These are phyloP conservation scores for Bufotes viridis DNA, from an alignment of 2,797 vertebrate genomes.

Conservation along the genomic window DNA sequence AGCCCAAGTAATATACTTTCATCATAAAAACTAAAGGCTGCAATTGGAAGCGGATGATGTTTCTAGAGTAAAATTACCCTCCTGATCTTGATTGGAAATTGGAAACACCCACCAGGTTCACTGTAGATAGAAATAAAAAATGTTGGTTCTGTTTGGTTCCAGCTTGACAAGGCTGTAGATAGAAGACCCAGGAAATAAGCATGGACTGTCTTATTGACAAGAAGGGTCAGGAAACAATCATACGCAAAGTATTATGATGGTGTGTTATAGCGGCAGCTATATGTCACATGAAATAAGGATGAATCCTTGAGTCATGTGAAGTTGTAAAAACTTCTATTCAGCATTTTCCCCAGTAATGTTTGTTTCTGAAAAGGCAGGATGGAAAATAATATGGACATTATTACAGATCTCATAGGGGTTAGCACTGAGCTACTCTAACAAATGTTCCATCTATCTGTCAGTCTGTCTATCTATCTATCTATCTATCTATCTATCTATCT, in stretches of 20 bases:
- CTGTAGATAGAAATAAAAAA: not conserved
- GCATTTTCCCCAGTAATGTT: not conserved
- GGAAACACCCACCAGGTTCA: not conserved
- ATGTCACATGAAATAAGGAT: not conserved
- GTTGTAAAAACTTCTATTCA: not conserved
- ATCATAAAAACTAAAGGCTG: no score
- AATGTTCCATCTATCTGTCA: not conserved
- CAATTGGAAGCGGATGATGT: no score
- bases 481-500: not conserved
- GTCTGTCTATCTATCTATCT: constrained; percentile 16
- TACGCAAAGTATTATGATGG: not conserved
- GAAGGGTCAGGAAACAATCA: not conserved
- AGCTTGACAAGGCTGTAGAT: not conserved
- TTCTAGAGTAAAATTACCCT: not conserved
- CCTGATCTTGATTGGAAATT: not conserved
- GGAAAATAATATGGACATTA: no score
- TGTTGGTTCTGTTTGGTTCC: not conserved
- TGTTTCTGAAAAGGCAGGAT: not conserved
- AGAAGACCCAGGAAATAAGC: not conserved
- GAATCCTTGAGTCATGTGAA: no score
- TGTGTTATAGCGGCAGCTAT: not conserved
- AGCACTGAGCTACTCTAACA: no score
- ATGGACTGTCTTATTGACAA: not conserved
- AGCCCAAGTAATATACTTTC: no score
- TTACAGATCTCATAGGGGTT: no score